Conservation (phyloP, 1,140 invertebrate genomes). For the Trichonephila clavipes region DNA sequence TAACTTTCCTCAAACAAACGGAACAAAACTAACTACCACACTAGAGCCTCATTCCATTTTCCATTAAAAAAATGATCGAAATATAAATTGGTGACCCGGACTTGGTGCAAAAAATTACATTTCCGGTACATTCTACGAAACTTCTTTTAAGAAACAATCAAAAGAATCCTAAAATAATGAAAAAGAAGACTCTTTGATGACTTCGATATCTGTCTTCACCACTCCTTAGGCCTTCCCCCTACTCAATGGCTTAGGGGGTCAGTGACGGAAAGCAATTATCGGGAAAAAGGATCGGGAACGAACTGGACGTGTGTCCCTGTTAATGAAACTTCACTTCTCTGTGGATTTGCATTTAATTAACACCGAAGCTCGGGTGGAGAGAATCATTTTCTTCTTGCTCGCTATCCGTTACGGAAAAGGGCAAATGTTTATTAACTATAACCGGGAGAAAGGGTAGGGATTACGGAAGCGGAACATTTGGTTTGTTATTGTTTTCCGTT, state of each 20-base stretch:
- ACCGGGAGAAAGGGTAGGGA: not conserved
- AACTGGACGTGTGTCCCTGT: not conserved
- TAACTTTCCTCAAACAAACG: slow-evolving; percentile 4
- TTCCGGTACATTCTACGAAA: not conserved
- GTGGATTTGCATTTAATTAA: slow-evolving; percentile 53
- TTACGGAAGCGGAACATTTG: slow-evolving; percentile 16
- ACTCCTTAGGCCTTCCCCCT: not conserved
- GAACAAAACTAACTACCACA: not conserved
- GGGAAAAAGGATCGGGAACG: not conserved
- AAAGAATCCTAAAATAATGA: not conserved
- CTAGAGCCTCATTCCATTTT: not conserved
- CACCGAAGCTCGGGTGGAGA: not conserved
- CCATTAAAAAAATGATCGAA: not conserved
- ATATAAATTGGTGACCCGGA: not conserved
- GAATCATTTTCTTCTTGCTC: not conserved
- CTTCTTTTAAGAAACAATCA: slow-evolving; percentile 31
- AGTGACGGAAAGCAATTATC: slow-evolving; percentile 35
- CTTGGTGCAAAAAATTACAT: not conserved
- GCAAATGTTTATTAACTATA: slow-evolving; percentile 51
- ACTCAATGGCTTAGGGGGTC: not conserved
- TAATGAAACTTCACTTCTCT: slow-evolving; percentile 50
- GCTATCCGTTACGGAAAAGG: slow-evolving; percentile 32
- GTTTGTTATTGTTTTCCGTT: slow-evolving; percentile 30
- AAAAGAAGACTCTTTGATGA: slow-evolving; percentile 28
- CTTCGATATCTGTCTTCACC: slow-evolving; percentile 49